Conservation (phyloP, 2,888 invertebrate species). For the Silvanus unidentatus region DNA sequence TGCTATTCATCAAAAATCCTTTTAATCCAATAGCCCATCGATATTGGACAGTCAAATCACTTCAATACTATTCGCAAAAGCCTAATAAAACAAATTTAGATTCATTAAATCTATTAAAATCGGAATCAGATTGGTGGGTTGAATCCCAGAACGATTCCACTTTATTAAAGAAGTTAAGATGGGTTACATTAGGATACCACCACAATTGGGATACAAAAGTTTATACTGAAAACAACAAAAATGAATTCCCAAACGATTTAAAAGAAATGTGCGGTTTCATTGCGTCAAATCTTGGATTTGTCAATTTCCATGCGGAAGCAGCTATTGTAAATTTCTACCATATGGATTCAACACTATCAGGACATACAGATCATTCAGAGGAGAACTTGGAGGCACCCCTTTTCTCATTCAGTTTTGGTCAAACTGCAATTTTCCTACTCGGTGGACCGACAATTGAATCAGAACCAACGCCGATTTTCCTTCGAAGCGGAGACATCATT, state of each 20-base stretch:
- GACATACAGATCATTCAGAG: slow-evolving; percentile 95
- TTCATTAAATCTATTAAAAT: slow-evolving; percentile 42
- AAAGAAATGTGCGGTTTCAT: slow-evolving; percentile 59
- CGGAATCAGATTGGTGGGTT: slow-evolving; percentile 60
- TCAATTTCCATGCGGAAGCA: slow-evolving; percentile 73
- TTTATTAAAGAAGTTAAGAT: slow-evolving; percentile 62
- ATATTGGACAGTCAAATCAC: slow-evolving; percentile 75
- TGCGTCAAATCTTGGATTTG: slow-evolving; percentile 54
- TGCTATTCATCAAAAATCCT: slow-evolving; percentile 76
- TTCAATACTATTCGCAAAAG: slow-evolving; percentile 67
- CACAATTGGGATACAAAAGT: slow-evolving; percentile 96
- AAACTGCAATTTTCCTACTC: slow-evolving; percentile 87
- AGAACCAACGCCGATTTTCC: slow-evolving; percentile 63
- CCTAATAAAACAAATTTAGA: slow-evolving; percentile 70
- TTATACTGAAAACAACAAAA: slow-evolving; percentile 63
- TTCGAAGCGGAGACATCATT: slow-evolving; percentile 86
- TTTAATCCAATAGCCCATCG: slow-evolving; percentile 72
- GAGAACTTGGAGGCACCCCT: slow-evolving; percentile 78
- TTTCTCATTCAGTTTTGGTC: slow-evolving; percentile 90
- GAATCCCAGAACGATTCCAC: slow-evolving; percentile 32
- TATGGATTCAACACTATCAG: slow-evolving; percentile 84
- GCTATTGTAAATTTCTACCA: slow-evolving; percentile 96
- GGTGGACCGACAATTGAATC: slow-evolving; percentile 71
- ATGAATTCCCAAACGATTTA: slow-evolving; percentile 70
- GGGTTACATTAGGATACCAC: slow-evolving; percentile 96